phyloP scores from a whole-genome alignment of 2,888 invertebrate genomes.

The Kuschelorhynchus macadamiae region DNA sequence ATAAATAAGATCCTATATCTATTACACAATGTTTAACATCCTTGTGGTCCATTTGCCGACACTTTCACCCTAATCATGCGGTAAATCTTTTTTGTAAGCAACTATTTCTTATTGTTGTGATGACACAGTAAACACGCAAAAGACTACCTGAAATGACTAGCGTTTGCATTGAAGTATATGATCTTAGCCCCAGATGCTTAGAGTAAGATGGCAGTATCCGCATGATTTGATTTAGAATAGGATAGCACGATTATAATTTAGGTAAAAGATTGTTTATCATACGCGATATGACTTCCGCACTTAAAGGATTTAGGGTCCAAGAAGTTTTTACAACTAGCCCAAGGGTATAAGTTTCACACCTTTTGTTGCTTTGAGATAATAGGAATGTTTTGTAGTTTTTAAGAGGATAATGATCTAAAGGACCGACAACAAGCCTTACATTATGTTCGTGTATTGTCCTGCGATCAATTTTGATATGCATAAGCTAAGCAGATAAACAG shows the following conservation, averaged over 20 bases:
- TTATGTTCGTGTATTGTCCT: conserved; percentile 19
- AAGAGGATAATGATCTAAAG: conserved; percentile 40
- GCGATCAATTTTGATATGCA: conserved; percentile 11
- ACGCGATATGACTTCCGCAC: conserved; percentile 24
- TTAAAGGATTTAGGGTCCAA: conserved; percentile 34
- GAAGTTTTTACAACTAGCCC: conserved; percentile 23
- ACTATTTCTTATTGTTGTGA: conserved; percentile 30
- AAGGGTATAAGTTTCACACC: conserved; percentile 45
- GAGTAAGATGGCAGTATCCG: no score
- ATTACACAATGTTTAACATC: conserved; percentile 44
- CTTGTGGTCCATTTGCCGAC: conserved; percentile 41
- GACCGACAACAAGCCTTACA: conserved; percentile 17
- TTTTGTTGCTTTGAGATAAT: conserved; percentile 34
- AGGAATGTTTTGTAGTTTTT: conserved; percentile 35
- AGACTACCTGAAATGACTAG: conserved; percentile 20
- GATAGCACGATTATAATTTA: conserved; percentile 5
- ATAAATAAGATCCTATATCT: conserved; percentile 17
- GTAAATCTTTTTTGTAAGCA: conserved; percentile 40
- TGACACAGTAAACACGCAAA: conserved; percentile 34
- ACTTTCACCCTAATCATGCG: conserved; percentile 41
- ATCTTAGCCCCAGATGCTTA: no score
- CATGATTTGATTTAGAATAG: not conserved
- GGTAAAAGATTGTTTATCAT: conserved; percentile 27
- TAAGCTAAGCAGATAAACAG: not conserved
- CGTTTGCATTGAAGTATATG: not conserved